Conservation (phyloP, 2,113 vertebrate genomes). For the Macquaria ambigua region DNA sequence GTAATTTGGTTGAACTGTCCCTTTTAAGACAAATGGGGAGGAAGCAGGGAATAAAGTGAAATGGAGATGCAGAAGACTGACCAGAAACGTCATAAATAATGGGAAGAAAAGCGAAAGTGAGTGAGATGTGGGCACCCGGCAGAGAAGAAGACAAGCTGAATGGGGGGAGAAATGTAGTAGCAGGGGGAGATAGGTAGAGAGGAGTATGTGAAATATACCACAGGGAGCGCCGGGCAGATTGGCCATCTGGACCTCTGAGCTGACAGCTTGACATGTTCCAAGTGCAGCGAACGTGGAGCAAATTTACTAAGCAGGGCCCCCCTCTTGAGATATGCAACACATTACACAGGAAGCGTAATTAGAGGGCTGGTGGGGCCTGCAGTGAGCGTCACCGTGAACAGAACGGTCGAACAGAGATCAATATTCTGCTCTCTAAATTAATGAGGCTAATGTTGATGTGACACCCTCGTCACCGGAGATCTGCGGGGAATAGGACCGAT, state of each 20-base stretch:
- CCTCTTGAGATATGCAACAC: constrained; percentile 64
- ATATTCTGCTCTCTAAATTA: constrained; percentile 75
- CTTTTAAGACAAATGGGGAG: constrained; percentile 1
- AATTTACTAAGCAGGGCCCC: constrained; percentile 46
- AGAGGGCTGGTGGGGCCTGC: constrained; percentile 49
- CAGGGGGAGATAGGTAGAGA: constrained; percentile 38
- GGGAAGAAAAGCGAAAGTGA: background rate
- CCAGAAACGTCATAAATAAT: constrained; percentile 23
- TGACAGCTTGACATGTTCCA: constrained; percentile 76
- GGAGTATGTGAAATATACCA: constrained; percentile 35
- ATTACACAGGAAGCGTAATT: constrained; percentile 65
- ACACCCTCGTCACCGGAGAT: constrained; percentile 49
- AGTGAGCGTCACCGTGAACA: constrained; percentile 47
- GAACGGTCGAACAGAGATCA: constrained; percentile 67
- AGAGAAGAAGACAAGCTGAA: constrained; percentile 13
- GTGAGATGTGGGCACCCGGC: background rate
- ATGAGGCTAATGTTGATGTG: constrained; percentile 77
- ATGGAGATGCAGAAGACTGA: background rate
- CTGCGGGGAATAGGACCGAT: constrained; percentile 31
- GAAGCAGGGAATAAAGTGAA: background rate
- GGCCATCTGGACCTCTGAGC: constrained; percentile 78
- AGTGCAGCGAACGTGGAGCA: constrained; percentile 49
- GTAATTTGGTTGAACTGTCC: background rate
- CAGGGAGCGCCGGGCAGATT: constrained; percentile 48
- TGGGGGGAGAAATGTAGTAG: background rate